phyloP scores from a whole-genome alignment of 2,113 vertebrate species.

The Lucifuga dentata region DNA sequence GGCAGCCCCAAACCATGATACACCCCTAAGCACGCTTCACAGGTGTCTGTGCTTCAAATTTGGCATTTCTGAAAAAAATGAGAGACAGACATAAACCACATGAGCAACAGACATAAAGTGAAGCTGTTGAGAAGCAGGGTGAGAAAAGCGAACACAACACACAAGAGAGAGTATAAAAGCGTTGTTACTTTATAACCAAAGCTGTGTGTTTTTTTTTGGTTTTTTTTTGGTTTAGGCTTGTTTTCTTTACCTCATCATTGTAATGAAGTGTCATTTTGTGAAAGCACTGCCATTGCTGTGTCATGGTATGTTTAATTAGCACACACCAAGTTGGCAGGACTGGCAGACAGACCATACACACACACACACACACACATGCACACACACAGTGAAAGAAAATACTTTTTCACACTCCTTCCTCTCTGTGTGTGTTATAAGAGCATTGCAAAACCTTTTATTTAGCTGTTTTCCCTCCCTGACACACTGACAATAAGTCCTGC shows the following conservation, averaged over 20 bases:
- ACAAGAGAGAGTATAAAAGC: not conserved
- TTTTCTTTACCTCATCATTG: slow-evolving; percentile 24
- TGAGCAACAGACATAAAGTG: no score
- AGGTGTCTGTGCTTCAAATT: no score
- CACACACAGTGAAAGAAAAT: not conserved
- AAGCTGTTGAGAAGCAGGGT: not conserved
- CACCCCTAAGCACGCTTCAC: no score
- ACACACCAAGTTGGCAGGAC: slow-evolving; percentile 32
- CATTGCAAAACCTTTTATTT: not conserved
- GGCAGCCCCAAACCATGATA: no score
- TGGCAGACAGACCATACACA: slow-evolving; percentile 16
- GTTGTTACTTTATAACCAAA: slow-evolving; percentile 1
- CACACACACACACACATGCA: not conserved
- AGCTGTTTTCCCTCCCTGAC: no score
- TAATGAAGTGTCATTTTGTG: slow-evolving; percentile 59
- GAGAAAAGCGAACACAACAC: no score
- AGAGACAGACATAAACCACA: not conserved
- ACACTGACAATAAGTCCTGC: no score
- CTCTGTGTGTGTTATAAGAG: no score
- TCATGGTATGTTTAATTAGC: slow-evolving; percentile 55
- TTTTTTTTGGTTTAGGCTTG: no score
- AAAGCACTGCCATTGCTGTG: slow-evolving; percentile 55
- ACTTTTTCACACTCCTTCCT: no score
- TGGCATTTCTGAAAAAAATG: not conserved
- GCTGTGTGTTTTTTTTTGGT: no score